A percentile compares a stretch with the other conserved stretches of the same genome.
These are phyloP conservation scores for Melanophora roralis DNA, from an alignment of 2,888 invertebrate species.

Conservation along the genomic window DNA sequence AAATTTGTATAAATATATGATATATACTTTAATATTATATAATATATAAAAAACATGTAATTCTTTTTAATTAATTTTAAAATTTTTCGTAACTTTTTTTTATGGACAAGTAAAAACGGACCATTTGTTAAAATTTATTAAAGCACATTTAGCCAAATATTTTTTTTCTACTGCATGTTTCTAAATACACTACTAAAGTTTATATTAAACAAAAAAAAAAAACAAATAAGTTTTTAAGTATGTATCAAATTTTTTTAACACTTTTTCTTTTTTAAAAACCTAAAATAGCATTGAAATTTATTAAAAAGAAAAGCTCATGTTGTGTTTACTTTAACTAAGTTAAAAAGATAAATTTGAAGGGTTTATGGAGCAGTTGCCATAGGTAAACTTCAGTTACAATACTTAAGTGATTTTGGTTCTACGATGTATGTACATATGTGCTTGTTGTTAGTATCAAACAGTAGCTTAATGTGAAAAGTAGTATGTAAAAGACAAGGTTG, in stretches of 20 bases:
- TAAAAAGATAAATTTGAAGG: conserved; percentile 10
- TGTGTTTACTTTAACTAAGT: conserved; percentile 7
- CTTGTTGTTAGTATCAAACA: conserved; percentile 2
- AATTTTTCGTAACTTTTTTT: too few species aligned
- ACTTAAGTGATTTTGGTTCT: too few species aligned
- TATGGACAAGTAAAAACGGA: too few species aligned
- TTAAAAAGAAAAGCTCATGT: background rate
- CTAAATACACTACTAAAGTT: too few species aligned
- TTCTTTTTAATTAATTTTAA: too few species aligned
- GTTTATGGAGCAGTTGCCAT: background rate
- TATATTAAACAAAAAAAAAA: too few species aligned
- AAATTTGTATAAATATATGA: too few species aligned
- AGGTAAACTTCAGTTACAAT: background rate
- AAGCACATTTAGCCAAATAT: too few species aligned
- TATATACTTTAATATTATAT: too few species aligned
- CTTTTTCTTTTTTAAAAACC: background rate
- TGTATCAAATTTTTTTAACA: background rate
- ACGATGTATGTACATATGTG: background rate
- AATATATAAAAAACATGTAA: too few species aligned
- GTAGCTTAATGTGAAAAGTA: conserved; percentile 22
- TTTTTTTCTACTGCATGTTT: too few species aligned
- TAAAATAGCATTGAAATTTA: background rate
- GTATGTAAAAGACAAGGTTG: conserved; percentile 36
- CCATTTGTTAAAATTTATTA: too few species aligned
- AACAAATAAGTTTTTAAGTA: background rate